Base-by-base conservation (phyloP, 2,888 invertebrate species). In the Drosophila borealis region DNA sequence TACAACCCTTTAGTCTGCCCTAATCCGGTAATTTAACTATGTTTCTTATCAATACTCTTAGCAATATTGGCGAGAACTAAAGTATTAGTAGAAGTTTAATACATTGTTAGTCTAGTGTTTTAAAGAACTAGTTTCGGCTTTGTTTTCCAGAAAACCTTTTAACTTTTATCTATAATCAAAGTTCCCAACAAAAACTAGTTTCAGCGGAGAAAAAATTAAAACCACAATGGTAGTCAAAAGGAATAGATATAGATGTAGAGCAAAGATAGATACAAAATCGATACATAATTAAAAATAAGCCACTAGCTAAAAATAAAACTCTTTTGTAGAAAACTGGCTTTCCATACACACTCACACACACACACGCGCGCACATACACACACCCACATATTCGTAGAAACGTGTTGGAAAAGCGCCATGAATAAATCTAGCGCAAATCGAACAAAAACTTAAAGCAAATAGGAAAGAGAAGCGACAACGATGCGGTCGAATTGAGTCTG, bases 241-340 rank as follows among this genome's bases (percentile, higher is more conserved):
- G 25, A 45, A 25, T 29, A 8, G 29, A 29, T 8, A 37, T 45
- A 9, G 13, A 36, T 36, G 13, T 4, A 13, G n/a, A 33, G 2
- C 25, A 65, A 36, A 50, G 25, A 25, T 25, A 41, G 41, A 44
- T 37, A 46, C 36, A 67, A 87, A 88, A 87, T 88, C 83, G 59
- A 89, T 87, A 66, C 21, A 65, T 45, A 81, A 63, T 76, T 75
- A 71, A 87, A 81, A 84, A 84, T 81, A 89, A 74, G 45, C 67
- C 69, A 51, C 44, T 39, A 49, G 56, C 79, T 84, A 87, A 79
- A 84, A 89, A 89, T 87, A 87, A 70, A 73, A 67, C 56, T 50
- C 37, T 49, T 48, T 9, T 25, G 65, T 59, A 60, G 61, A 65
- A 69, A 78, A 70, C 62, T 70, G 68, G 67, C 33, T 67, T 60